phyloP scores from a whole-genome alignment of 2,113 vertebrate species.

The Himantopus leucocephalus region DNA sequence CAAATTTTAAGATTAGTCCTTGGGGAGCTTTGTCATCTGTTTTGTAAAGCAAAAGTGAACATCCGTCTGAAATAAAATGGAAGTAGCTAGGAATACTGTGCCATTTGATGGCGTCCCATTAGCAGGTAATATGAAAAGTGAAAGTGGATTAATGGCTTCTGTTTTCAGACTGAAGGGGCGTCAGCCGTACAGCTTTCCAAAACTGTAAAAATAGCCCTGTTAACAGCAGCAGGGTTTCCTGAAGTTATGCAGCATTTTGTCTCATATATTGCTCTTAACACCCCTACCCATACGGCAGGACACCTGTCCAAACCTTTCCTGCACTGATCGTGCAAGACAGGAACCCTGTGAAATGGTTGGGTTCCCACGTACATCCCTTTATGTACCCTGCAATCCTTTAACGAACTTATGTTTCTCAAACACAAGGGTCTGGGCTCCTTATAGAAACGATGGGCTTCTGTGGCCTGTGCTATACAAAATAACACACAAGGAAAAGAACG shows the following conservation, averaged over 20 bases:
- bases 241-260: not conserved
- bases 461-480: not conserved
- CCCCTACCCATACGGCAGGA: not conserved
- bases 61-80: not conserved
- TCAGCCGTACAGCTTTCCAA: not conserved
- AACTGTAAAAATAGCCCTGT: not conserved
- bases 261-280: not conserved
- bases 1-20: not conserved
- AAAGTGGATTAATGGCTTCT: not conserved
- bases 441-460: not conserved
- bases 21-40: not conserved
- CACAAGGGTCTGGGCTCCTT: not conserved
- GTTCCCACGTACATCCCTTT: not conserved
- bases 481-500: not conserved
- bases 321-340: not conserved
- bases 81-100: not conserved
- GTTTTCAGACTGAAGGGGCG: not conserved
- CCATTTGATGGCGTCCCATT: not conserved
- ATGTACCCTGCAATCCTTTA: not conserved
- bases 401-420: not conserved
- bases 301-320: not conserved
- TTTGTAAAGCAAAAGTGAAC: not conserved
- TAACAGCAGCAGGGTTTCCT: not conserved
- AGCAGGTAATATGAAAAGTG: not conserved
- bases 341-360: not conserved